These are phyloP conservation scores for Gadus macrocephalus DNA, from an alignment of 2,113 vertebrate genomes.

Conservation along the genomic window DNA sequence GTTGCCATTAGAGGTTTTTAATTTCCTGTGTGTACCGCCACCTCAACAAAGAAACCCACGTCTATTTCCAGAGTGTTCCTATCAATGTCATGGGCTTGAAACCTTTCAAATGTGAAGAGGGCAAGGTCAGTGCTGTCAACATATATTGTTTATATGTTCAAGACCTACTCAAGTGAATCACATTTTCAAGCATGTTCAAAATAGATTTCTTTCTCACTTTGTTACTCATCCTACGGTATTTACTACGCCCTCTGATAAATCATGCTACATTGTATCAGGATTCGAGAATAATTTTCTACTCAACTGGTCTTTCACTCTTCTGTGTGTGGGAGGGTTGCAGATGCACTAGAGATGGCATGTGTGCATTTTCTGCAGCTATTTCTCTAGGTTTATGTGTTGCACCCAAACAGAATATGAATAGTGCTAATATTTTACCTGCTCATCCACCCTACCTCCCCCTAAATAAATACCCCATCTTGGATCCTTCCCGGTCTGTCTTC, in stretches of 20 bases:
- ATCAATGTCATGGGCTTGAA: too few relatives aligned
- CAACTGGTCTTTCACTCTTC: background rate
- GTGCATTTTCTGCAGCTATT: background rate
- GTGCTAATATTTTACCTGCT: background rate
- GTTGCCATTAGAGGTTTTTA: too few relatives aligned
- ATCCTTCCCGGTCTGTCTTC: too few relatives aligned
- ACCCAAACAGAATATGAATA: background rate
- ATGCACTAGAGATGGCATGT: background rate
- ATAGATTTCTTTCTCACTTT: background rate
- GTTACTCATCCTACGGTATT: background rate
- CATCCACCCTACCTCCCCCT: background rate
- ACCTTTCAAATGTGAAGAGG: background rate
- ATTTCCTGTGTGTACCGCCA: too few relatives aligned
- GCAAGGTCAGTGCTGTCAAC: background rate
- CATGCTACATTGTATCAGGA: background rate
- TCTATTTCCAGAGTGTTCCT: too few relatives aligned
- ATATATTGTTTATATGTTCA: background rate
- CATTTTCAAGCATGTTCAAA: background rate
- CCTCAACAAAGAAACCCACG: too few relatives aligned
- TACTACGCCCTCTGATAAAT: background rate
- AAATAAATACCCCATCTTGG: background rate
- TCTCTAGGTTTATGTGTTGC: background rate
- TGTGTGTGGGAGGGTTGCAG: background rate
- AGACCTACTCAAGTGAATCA: background rate
- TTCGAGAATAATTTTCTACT: background rate